A percentile compares a stretch with the other conserved stretches of the same genome.
phyloP scores from a whole-genome alignment of 2,113 vertebrate species.

The Tylochromis polylepis region DNA sequence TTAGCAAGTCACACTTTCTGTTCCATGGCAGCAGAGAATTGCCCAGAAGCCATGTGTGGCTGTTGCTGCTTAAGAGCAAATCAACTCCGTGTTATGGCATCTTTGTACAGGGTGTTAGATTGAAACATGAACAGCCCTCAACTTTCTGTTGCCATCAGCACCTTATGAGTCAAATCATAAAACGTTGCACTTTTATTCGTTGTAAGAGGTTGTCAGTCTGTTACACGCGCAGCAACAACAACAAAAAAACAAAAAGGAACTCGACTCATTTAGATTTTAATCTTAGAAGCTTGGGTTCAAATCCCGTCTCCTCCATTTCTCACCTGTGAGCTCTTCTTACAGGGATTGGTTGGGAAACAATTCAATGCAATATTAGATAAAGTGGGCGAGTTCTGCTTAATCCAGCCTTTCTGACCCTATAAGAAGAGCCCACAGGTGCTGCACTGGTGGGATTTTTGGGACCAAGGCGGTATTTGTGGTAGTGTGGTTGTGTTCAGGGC shows the following conservation, averaged over 20 bases:
- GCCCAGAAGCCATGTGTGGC: constrained; percentile 12
- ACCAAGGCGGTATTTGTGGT: not conserved
- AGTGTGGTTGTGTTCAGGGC: constrained; percentile 29
- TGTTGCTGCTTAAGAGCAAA: not conserved
- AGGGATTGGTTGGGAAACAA: not conserved
- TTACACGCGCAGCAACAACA: constrained; percentile 50
- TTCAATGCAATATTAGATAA: constrained; percentile 20
- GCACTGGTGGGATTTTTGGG: not conserved
- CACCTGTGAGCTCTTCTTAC: not conserved
- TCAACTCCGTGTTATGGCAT: not conserved
- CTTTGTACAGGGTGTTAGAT: not conserved
- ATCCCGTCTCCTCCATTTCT: not conserved
- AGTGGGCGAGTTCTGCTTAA: not conserved
- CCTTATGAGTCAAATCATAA: constrained; percentile 67
- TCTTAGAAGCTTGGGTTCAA: constrained; percentile 11
- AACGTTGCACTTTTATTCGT: constrained; percentile 74
- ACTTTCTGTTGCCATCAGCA: constrained; percentile 70
- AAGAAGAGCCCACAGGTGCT: not conserved
- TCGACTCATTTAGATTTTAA: constrained; percentile 12
- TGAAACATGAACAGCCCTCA: constrained; percentile 32
- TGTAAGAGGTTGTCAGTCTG: constrained; percentile 46
- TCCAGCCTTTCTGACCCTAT: not conserved
- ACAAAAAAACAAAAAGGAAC: constrained; percentile 20
- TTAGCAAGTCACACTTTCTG: not conserved
- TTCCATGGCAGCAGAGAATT: constrained; percentile 9